Evolutionary conservation across 2,888 invertebrate genomes (phyloP), one percentile per base, ranked within the genome.

Genomic region (Harpalus rubripes): DNA sequence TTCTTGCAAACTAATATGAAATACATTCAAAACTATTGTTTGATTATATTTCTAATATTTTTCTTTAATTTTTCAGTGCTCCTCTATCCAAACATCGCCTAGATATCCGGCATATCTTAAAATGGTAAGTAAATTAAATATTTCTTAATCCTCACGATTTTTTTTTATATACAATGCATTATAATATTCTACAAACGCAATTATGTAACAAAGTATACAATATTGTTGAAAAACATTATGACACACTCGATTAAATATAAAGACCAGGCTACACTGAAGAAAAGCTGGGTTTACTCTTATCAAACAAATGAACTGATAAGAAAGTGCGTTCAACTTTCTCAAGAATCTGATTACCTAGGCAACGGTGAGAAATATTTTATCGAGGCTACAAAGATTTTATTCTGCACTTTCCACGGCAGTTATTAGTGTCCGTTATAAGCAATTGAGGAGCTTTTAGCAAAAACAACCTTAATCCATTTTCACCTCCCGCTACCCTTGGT

Each of bases 311-410:
- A 74, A 74, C 72, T 74, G 72, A 74, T 74, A 74, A 74, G 72
- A 41, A 74, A 72, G 72, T 74, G 72, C 72, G 72, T 74, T 74
- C 72, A 74, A 74, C 72, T 74, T 44, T 74, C 72, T 74, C 72
- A 44, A 74, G 72, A 74, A 74, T 74, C 41, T 74, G 72, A 74
- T 74, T 74, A 74, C 72, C 72, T 74, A 16, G 18, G 72, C 68
- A 68, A 26, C 63, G 18, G 44, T 52, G 44, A 52, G 44, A 52
- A 52, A 52, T 52, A 59, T 12, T 52, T 32, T 52, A 52, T 52
- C 44, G 12, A 12, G 44, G 5, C 2, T 1, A 52, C 2, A 52
- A 52, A 52, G 10, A 52, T 12, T 52, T 52, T 52, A 52, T 52
- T 52, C 10, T 52, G 12, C 44, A 52, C 44, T 12, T 10, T 52